phyloP scores from a whole-genome alignment of 2,888 invertebrate genomes.

The Nomada goodeniana region DNA sequence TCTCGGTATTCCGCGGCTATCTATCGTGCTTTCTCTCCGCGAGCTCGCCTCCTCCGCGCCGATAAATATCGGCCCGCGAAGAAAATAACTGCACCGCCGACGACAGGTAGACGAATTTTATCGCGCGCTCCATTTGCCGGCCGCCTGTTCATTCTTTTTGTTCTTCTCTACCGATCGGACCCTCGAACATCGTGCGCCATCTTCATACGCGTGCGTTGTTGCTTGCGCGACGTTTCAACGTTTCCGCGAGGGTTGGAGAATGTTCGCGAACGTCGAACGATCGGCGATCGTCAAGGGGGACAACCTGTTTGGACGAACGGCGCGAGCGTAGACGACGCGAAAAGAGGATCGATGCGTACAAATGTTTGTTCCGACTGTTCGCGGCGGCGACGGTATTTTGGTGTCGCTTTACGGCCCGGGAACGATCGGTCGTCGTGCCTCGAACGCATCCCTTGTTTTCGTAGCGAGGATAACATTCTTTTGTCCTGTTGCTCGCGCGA shows the following conservation, averaged over 20 bases:
- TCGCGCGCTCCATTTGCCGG: too few species aligned
- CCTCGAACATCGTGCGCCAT: too few species aligned
- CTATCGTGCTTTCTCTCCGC: slow-evolving; percentile 56
- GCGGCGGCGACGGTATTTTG: slow-evolving; percentile 17
- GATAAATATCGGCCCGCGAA: slow-evolving; percentile 38
- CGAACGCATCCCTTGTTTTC: slow-evolving; percentile 6
- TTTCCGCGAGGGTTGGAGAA: too few species aligned
- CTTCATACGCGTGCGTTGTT: too few species aligned
- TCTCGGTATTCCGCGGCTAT: slow-evolving; percentile 54
- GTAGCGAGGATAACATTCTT: slow-evolving; percentile 14
- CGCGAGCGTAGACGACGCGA: too few species aligned
- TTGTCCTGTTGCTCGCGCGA: neutral
- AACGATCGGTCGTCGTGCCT: slow-evolving; percentile 21
- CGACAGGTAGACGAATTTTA: slow-evolving; percentile 25
- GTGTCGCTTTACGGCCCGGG: neutral
- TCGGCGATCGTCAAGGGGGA: too few species aligned
- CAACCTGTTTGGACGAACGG: too few species aligned
- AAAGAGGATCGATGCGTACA: neutral
- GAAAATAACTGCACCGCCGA: slow-evolving; percentile 38
- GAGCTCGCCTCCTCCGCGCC: slow-evolving; percentile 20
- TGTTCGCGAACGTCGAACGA: too few species aligned
- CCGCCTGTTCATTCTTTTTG: too few species aligned
- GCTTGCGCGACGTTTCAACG: too few species aligned
- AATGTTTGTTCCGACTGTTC: neutral
- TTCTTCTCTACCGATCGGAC: too few species aligned